Base-by-base conservation (phyloP, 2,888 invertebrate genomes). In the Coenonympha arcania region DNA sequence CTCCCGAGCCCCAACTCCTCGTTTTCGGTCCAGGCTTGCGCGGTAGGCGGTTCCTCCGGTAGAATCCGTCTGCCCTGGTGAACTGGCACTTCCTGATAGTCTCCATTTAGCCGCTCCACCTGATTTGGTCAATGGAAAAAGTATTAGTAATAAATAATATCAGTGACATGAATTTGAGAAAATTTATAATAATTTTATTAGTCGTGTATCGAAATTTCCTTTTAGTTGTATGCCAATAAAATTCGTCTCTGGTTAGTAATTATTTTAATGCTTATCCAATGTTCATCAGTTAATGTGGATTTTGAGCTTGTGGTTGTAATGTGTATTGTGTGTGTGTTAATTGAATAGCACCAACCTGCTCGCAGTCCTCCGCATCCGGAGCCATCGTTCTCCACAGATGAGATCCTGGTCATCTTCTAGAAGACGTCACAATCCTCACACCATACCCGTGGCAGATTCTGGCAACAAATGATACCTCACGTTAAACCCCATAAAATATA, bases 1-100 rank as follows among this genome's bases (percentile, higher is more conserved):
- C 45, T 52, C 2, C 60, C 55, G 16, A 62, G 62, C 30, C 55
- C 59, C 28, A 52, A 54, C 9, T 71, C 69, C 51, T 82, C 83
- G 62, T 66, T 66, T 52, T 79, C 79, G 6, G 62, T 61, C 84
- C 84, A 84, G 3, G 83, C 84, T 1, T 57, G 69, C 4, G 72
- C 70, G 1, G 76, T 67, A 9, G 62, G 59, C 15, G 62, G 58
- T 11, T 61, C 68, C 18, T 69, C 66, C 2, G 76, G 80, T 16
- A 74, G 46, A 9, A 79, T 65, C 42, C 73, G 61, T 19, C 75
- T 61, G 4, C 76, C 70, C 45, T 68, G 72, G 50, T 70, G 70
- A 64, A 52, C 60, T 52, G 28, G 65, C 56, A 51, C 68, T 60
- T 59, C 58, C 40, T 50, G 51, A 39, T 55, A 58, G n/a, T 65